Conservation (phyloP, 2,113 vertebrate species). For the Apistogramma diplotaenia region DNA sequence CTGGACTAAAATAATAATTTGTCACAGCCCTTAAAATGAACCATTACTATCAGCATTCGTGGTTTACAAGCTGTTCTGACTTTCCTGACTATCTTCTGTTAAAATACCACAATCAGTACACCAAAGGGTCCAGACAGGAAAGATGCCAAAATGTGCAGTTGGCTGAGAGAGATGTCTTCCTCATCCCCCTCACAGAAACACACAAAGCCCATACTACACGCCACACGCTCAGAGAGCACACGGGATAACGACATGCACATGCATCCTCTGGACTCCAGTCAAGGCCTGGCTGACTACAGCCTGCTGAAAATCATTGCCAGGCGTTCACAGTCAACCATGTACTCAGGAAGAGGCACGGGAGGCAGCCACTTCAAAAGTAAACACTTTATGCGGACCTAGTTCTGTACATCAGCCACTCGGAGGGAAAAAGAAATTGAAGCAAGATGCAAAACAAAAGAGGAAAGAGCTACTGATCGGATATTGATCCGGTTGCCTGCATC, state of each 20-base stretch:
- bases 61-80: background rate
- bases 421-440: background rate
- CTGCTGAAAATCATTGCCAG: constrained; percentile 78
- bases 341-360: constrained; percentile 54
- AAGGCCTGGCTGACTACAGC: constrained; percentile 66
- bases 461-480: background rate
- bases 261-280: constrained; percentile 38
- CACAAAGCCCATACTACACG: constrained; percentile 28
- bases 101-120: background rate
- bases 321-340: constrained; percentile 68
- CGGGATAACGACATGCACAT: constrained; percentile 2
- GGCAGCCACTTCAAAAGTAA: constrained; percentile 69
- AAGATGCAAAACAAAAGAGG: constrained; percentile 34
- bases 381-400: constrained; percentile 46
- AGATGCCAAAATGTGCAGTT: background rate
- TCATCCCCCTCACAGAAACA: constrained; percentile 26
- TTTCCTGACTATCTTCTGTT: background rate
- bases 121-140: background rate
- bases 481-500: constrained; percentile 30
- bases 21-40: background rate
- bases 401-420: constrained; percentile 29
- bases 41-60: background rate
- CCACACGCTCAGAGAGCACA: constrained; percentile 16
- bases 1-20: background rate
- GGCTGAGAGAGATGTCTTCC: constrained; percentile 9